Evolutionary conservation across 2,888 invertebrate species (phyloP).

Genomic region (Coremacera marginata): DNA sequence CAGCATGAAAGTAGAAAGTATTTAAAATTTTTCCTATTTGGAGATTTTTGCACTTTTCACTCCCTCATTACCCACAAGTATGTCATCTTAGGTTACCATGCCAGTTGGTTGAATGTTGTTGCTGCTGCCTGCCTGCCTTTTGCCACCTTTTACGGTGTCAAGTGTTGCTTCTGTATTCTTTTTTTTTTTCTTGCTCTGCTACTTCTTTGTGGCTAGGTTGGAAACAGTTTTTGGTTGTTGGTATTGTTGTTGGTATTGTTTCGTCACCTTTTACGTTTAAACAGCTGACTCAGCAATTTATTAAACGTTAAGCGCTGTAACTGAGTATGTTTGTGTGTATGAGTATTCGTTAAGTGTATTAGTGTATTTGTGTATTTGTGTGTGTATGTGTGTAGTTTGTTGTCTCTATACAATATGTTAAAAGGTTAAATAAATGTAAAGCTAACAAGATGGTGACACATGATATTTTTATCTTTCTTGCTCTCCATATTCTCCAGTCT

Average conservation of each 20-base stretch:
- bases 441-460: slow-evolving; percentile 19
- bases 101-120: not conserved
- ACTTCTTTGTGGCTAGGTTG: slow-evolving; percentile 4
- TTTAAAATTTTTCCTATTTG: slow-evolving; percentile 19
- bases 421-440: slow-evolving; percentile 31
- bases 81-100: not conserved
- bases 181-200: not conserved
- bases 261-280: slow-evolving; percentile 17
- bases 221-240: not conserved
- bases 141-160: slow-evolving; percentile 9
- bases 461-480: not conserved
- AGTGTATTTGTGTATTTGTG: no score
- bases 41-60: not conserved
- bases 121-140: not conserved
- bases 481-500: not conserved
- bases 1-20: slow-evolving; percentile 8
- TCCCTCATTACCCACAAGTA: not conserved
- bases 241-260: slow-evolving; percentile 2
- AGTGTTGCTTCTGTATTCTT: not conserved
- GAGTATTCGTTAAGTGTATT: not conserved
- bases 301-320: slow-evolving; percentile 11
- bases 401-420: slow-evolving; percentile 12
- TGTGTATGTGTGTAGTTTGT: not conserved
- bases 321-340: not conserved
- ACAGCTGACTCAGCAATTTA: slow-evolving; percentile 29